These are phyloP conservation scores for Phalacrocorax pelagicus DNA, from an alignment of 2,113 vertebrate species.

Conservation along the genomic window DNA sequence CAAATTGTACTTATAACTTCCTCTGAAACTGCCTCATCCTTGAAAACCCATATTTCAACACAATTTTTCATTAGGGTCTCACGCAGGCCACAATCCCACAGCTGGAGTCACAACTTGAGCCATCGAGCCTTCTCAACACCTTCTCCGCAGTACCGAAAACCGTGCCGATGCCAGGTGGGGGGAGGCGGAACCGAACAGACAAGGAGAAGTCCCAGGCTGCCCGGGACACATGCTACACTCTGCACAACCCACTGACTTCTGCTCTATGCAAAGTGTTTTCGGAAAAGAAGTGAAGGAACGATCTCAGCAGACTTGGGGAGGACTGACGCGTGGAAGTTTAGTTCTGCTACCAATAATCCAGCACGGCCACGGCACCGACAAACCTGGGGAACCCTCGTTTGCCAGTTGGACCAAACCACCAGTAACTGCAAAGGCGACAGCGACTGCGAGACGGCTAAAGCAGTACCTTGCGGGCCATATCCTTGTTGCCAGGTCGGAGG, in stretches of 20 bases:
- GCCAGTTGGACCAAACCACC: fast-evolving
- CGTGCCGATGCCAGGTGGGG: fast-evolving
- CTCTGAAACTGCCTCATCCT: not conserved
- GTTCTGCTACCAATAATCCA: not conserved
- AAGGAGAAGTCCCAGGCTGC: not conserved
- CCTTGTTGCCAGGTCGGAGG: slow-evolving; percentile 94
- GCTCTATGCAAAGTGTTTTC: fast-evolving
- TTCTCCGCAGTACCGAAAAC: fast-evolving
- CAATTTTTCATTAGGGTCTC: fast-evolving
- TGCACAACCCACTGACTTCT: not conserved
- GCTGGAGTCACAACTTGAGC: not conserved
- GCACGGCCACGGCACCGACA: fast-evolving
- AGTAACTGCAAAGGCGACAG: not conserved
- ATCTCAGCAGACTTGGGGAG: not conserved
- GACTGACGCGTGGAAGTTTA: fast-evolving
- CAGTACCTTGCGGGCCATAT: slow-evolving; percentile 92
- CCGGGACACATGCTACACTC: fast-evolving
- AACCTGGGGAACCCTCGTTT: fast-evolving
- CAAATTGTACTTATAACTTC: not conserved
- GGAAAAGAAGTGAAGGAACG: not conserved
- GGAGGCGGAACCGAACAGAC: not conserved
- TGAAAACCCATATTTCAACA: not conserved
- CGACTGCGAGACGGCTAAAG: fast-evolving
- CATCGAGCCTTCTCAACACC: not conserved
- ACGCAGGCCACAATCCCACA: not conserved